phyloP scores from a whole-genome alignment of 2,113 vertebrate species.

The Lethenteron camtschaticum region DNA sequence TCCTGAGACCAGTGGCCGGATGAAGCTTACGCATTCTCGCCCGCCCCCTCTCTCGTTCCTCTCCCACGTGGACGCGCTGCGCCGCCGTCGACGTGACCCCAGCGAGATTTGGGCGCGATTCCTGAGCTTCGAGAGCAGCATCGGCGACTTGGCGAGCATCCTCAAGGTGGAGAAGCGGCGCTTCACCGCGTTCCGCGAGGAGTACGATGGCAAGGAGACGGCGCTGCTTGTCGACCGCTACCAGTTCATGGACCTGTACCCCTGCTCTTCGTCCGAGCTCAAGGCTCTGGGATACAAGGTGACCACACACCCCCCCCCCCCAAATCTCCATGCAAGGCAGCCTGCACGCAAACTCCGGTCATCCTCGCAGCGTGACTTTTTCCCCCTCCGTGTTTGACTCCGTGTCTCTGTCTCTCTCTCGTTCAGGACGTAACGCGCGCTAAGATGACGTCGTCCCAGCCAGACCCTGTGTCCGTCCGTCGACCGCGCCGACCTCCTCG shows the following conservation, averaged over 20 bases:
- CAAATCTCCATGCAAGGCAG: too few species aligned
- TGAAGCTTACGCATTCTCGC: background rate
- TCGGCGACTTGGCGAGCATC: slow-evolving; percentile 90
- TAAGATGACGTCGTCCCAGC: too few species aligned
- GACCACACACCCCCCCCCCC: background rate
- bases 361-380: too few species aligned
- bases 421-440: too few species aligned
- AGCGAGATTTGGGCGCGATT: slow-evolving; percentile 97
- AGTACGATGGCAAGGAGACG: slow-evolving; percentile 93
- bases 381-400: too few species aligned
- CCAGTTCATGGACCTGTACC: slow-evolving; percentile 98
- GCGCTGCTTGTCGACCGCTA: slow-evolving; percentile 85
- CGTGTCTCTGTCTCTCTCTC: too few species aligned
- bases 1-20: too few species aligned
- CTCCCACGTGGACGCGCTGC: too few species aligned
- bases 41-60: background rate
- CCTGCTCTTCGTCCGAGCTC: slow-evolving; percentile 74
- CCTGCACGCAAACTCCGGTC: too few species aligned
- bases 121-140: slow-evolving; percentile 92
- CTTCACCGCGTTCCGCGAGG: slow-evolving; percentile 86
- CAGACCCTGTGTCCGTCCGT: too few species aligned
- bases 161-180: slow-evolving; percentile 84
- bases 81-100: background rate
- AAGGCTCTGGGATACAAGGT: slow-evolving; percentile 98
- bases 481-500: too few species aligned